Conservation (phyloP, 1,140 invertebrate species). For the Drosophila kepulauana region DNA sequence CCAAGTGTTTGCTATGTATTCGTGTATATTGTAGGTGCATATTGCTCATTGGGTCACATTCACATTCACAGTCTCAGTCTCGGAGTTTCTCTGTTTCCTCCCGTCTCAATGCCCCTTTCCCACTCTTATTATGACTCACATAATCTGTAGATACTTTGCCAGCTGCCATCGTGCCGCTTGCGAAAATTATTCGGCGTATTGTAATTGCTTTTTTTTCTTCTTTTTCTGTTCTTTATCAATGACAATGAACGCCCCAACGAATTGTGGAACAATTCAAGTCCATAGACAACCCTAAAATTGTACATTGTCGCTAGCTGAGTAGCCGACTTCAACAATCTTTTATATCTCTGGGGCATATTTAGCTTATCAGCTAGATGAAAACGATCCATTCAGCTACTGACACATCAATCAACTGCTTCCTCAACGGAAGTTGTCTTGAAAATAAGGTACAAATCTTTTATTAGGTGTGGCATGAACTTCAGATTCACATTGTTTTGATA, state of each 20-base stretch:
- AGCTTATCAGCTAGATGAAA: slow-evolving; percentile 12
- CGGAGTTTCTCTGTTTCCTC: neutral
- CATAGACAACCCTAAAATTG: slow-evolving; percentile 55
- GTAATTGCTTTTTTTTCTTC: slow-evolving; percentile 56
- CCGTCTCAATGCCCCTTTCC: neutral
- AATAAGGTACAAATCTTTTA: neutral
- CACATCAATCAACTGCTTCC: slow-evolving; percentile 10
- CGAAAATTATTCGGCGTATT: slow-evolving; percentile 64
- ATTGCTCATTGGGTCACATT: slow-evolving; percentile 80
- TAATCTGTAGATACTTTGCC: slow-evolving; percentile 60
- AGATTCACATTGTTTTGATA: neutral
- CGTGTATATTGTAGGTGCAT: slow-evolving; percentile 65
- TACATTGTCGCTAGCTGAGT: slow-evolving; percentile 21
- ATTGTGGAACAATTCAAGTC: slow-evolving; percentile 50
- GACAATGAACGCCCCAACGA: slow-evolving; percentile 39
- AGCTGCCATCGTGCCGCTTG: slow-evolving; percentile 56
- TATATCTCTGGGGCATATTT: neutral
- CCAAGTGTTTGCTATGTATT: slow-evolving; percentile 34
- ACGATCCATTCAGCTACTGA: neutral
- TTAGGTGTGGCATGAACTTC: neutral
- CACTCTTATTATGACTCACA: slow-evolving; percentile 60
- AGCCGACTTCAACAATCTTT: slow-evolving; percentile 17
- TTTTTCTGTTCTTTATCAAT: slow-evolving; percentile 62
- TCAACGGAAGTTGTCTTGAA: neutral
- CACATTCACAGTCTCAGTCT: slow-evolving; percentile 25